A percentile compares a stretch with the other conserved stretches of the same genome.
These are phyloP conservation scores for Cryptus armator DNA, from an alignment of 2,888 invertebrate genomes.

Conservation along the genomic window DNA sequence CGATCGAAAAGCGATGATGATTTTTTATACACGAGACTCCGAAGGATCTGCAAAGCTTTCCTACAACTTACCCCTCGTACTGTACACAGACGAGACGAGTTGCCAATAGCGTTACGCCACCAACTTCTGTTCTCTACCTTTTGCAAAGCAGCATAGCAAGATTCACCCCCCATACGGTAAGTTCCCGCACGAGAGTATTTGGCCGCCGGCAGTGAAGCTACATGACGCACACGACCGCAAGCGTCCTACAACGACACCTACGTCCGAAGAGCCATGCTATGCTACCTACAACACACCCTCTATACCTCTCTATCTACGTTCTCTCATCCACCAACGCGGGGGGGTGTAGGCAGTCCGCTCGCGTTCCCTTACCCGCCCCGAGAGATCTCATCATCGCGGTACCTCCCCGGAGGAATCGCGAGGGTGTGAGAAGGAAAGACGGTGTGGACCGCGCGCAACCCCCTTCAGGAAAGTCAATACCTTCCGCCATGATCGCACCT, in stretches of 20 bases:
- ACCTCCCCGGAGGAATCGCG: constrained; percentile 57
- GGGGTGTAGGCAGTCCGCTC: constrained; percentile 28
- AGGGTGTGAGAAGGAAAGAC: constrained; percentile 50
- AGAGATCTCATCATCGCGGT: constrained; percentile 78
- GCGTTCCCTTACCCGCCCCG: constrained; percentile 62
- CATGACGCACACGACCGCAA: constrained; percentile 68
- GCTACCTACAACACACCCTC: constrained; percentile 22
- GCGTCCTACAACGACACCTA: constrained; percentile 61
- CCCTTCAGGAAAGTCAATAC: constrained; percentile 78
- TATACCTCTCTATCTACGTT: constrained; percentile 38
- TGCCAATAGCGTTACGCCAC: constrained; percentile 19
- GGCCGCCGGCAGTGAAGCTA: constrained; percentile 27
- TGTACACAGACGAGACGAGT: constrained; percentile 15
- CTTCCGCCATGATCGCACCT: constrained; percentile 75
- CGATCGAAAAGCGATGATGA: neutral
- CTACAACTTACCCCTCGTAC: constrained; percentile 41
- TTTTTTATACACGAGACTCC: neutral
- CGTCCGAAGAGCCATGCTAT: constrained; percentile 42
- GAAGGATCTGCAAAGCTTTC: constrained; percentile 66
- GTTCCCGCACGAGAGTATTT: constrained; percentile 21
- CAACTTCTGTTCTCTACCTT: constrained; percentile 15
- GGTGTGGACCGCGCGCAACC: constrained; percentile 68
- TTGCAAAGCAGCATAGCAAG: constrained; percentile 6
- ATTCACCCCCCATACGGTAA: constrained; percentile 13
- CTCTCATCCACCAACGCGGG: constrained; percentile 63